phyloP scores from a whole-genome alignment of 2,888 invertebrate species.

The Sepiola atlantica region DNA sequence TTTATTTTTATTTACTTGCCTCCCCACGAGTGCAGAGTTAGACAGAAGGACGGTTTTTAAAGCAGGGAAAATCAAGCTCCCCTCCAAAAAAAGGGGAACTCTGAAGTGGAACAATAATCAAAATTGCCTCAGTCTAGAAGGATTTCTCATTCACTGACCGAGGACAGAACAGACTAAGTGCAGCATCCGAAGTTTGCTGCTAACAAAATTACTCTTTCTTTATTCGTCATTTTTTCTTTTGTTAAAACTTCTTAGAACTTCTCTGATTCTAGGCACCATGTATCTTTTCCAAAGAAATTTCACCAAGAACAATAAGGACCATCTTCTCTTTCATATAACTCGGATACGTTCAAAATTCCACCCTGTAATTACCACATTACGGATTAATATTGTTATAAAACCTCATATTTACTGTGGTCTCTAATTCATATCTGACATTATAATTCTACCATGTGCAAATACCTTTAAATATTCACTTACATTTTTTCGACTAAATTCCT shows the following conservation, averaged over 20 bases:
- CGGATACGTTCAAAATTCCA: neutral
- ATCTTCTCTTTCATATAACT: neutral
- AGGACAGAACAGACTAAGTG: too few relatives aligned
- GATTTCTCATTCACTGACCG: too few relatives aligned
- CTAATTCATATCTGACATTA: slow-evolving; percentile 3
- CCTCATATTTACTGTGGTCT: neutral
- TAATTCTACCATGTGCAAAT: neutral
- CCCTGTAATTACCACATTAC: neutral
- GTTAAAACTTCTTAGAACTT: too few relatives aligned
- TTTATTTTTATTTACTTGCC: too few relatives aligned
- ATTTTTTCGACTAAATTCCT: neutral
- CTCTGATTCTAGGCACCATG: neutral
- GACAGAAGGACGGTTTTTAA: too few relatives aligned
- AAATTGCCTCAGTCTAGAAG: too few relatives aligned
- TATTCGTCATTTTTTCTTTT: too few relatives aligned
- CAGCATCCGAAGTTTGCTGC: too few relatives aligned
- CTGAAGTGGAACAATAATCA: too few relatives aligned
- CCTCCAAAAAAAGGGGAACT: too few relatives aligned
- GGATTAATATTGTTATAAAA: neutral
- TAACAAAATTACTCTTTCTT: neutral
- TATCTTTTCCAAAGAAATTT: neutral
- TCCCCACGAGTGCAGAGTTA: too few relatives aligned
- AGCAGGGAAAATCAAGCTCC: too few relatives aligned
- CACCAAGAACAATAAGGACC: neutral
- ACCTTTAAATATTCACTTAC: neutral